Conservation (phyloP, 2,113 vertebrate genomes). For the Condylura cristata region DNA sequence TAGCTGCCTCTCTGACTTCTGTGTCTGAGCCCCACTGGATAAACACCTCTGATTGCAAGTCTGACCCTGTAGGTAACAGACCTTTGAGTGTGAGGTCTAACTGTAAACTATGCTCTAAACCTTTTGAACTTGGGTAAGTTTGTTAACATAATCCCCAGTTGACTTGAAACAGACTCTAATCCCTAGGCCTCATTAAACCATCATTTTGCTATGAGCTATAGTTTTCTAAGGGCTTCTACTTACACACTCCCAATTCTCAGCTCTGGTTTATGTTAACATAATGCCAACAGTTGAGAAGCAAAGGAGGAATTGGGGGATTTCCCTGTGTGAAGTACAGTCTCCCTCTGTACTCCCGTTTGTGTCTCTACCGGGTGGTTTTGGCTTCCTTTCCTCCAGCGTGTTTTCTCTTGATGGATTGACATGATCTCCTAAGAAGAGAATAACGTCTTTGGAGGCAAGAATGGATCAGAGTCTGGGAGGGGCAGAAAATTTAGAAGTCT, state of each 20-base stretch:
- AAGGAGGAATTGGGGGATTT: not conserved
- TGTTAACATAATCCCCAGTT: slow-evolving; percentile 48
- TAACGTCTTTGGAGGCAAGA: not conserved
- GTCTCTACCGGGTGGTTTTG: not conserved
- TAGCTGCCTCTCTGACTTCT: not conserved
- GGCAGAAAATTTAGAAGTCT: slow-evolving; percentile 1
- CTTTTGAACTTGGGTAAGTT: slow-evolving; percentile 21
- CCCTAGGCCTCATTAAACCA: slow-evolving; percentile 8
- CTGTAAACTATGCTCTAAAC: not conserved
- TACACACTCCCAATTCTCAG: not conserved
- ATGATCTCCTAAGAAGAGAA: slow-evolving; percentile 2
- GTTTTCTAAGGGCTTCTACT: slow-evolving; percentile 22
- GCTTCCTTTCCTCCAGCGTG: not conserved
- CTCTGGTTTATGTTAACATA: not conserved
- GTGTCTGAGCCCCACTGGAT: not conserved
- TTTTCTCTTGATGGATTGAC: not conserved
- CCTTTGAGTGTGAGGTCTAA: not conserved
- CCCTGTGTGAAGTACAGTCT: not conserved
- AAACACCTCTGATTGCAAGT: not conserved
- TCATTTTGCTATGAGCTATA: not conserved
- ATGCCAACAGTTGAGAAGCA: not conserved
- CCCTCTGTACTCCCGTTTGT: not conserved
- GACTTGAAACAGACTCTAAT: slow-evolving; percentile 32
- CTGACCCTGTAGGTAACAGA: not conserved
- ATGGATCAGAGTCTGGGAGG: not conserved